phyloP scores from a whole-genome alignment of 2,113 vertebrate genomes.

The Takifugu bimaculatus region DNA sequence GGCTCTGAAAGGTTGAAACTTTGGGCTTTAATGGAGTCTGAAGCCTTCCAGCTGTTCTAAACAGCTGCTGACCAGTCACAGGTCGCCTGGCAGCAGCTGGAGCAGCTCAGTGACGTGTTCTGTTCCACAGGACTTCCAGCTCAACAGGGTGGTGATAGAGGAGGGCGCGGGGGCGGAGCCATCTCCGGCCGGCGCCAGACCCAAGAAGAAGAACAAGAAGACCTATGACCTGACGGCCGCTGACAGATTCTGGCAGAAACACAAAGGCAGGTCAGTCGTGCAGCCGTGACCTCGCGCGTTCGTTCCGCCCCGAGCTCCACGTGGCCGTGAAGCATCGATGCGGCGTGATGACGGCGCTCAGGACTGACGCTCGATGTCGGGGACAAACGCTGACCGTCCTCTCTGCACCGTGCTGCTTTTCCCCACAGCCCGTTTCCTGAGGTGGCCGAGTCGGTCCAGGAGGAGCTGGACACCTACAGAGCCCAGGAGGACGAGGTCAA shows the following conservation, averaged over 20 bases:
- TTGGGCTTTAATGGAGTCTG: too few relatives aligned
- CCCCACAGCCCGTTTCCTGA: conserved; percentile 89
- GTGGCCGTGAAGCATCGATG: too few relatives aligned
- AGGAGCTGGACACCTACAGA: conserved; percentile 91
- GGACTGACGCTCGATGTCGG: too few relatives aligned
- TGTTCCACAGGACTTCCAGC: conserved; percentile 85
- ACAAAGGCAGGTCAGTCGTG: conserved; percentile 90
- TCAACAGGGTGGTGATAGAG: conserved; percentile 92
- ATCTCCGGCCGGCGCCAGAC: conserved; percentile 88
- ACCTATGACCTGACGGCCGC: conserved; percentile 90
- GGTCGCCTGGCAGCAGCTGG: neutral
- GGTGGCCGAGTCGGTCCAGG: conserved; percentile 95
- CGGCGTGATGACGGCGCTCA: too few relatives aligned
- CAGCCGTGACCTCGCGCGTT: too few relatives aligned
- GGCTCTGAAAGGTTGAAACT: neutral
- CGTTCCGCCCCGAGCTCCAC: too few relatives aligned
- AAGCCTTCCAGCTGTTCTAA: too few relatives aligned
- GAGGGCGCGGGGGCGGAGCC: conserved; percentile 82
- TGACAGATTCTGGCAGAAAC: conserved; percentile 97
- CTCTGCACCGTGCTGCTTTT: neutral
- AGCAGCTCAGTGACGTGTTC: neutral
- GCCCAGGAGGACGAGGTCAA: conserved; percentile 97
- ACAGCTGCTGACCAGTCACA: neutral
- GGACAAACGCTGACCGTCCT: too few relatives aligned
- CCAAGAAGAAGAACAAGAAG: conserved; percentile 95